Conservation (phyloP, 2,113 vertebrate species). For the Kryptolebias marmoratus region DNA sequence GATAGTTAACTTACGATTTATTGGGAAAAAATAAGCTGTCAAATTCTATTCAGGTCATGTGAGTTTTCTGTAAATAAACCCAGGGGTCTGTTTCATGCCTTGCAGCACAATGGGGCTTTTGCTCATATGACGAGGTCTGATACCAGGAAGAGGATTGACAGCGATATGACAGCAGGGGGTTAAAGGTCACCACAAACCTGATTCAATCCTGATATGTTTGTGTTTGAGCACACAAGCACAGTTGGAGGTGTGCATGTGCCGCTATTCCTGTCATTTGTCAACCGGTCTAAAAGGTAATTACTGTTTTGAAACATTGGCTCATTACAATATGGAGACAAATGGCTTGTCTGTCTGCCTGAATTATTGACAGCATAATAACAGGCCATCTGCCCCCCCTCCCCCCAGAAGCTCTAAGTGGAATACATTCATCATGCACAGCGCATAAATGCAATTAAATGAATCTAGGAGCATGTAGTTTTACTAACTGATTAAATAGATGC, state of each 20-base stretch:
- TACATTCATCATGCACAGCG: constrained; percentile 63
- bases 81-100: not conserved
- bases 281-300: constrained; percentile 65
- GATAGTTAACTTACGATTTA: no score
- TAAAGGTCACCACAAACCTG: constrained; percentile 46
- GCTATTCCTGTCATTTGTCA: constrained; percentile 65
- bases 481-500: constrained; percentile 42
- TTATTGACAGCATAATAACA: constrained; percentile 72
- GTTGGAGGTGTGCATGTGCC: not conserved
- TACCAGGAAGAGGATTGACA: constrained; percentile 34
- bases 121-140: constrained; percentile 39
- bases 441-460: constrained; percentile 52
- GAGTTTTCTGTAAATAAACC: not conserved
- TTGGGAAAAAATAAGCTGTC: no score
- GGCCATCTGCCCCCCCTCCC: constrained; percentile 54
- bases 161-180: constrained; percentile 47
- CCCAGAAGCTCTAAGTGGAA: constrained; percentile 47
- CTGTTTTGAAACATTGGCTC: constrained; percentile 71
- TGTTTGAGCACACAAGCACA: not conserved
- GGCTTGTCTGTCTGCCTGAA: constrained; percentile 63
- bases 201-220: not conserved
- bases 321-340: constrained; percentile 75
- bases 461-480: constrained; percentile 30
- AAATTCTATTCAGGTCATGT: not conserved
- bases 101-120: not conserved